Percentiles rank a stretch among this genome's conserved stretches.
These are phyloP conservation scores for Psylliodes chrysocephalus DNA, from an alignment of 2,888 invertebrate genomes.

Conservation along the genomic window DNA sequence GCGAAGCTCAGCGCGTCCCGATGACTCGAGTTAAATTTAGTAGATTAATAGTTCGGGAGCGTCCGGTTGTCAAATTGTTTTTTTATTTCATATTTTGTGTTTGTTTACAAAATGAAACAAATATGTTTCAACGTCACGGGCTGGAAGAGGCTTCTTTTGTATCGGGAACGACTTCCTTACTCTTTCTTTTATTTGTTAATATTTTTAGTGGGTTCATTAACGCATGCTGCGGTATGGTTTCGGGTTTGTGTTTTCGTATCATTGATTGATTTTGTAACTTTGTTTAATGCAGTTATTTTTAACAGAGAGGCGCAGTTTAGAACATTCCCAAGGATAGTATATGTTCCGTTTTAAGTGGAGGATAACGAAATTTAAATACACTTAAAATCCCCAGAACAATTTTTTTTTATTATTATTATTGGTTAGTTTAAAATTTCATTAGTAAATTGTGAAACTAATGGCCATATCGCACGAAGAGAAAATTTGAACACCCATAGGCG, in stretches of 20 bases:
- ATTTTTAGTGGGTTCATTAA: constrained; percentile 9
- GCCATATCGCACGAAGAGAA: no score
- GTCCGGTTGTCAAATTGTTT: constrained; percentile 60
- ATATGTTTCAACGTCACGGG: constrained; percentile 16
- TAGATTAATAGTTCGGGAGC: constrained; percentile 57
- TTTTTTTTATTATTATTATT: no score
- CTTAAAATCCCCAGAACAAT: no score
- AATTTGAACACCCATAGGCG: no score
- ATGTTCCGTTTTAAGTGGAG: no score
- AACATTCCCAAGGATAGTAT: background rate
- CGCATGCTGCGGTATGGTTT: background rate
- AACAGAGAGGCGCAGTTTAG: background rate
- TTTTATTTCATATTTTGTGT: constrained; percentile 41
- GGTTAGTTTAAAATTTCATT: no score
- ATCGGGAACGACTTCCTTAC: constrained; percentile 7
- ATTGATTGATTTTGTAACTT: constrained; percentile 13
- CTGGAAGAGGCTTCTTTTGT: constrained; percentile 14
- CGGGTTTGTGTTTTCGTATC: constrained; percentile 3
- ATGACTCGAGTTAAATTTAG: constrained; percentile 59
- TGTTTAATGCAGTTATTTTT: constrained; percentile 9
- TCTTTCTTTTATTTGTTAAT: constrained; percentile 8
- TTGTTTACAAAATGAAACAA: constrained; percentile 52
- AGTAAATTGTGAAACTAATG: no score
- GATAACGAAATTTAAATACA: no score
- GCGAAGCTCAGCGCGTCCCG: constrained; percentile 46